Conservation (phyloP, 2,797 vertebrate species). For the Masticophis lateralis region DNA sequence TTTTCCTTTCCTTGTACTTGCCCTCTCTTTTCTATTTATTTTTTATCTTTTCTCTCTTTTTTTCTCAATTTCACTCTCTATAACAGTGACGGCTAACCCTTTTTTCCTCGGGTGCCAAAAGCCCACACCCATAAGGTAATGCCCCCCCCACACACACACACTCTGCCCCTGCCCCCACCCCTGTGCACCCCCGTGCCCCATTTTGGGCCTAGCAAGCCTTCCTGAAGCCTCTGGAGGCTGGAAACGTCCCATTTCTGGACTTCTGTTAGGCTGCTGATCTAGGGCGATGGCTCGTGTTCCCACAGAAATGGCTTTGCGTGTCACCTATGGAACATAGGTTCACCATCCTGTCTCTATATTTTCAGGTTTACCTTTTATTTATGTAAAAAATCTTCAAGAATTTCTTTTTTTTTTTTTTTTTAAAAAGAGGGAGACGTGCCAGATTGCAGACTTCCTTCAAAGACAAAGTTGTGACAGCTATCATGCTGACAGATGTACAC, state of each 20-base stretch:
- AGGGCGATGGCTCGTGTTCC: too few relatives aligned
- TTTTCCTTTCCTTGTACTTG: background rate
- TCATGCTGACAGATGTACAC: accelerated
- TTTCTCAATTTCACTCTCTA: background rate
- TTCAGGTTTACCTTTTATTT: background rate
- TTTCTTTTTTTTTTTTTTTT: background rate
- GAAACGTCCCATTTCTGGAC: too few relatives aligned
- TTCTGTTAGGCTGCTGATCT: too few relatives aligned
- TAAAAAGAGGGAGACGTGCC: background rate
- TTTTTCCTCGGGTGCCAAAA: too few relatives aligned
- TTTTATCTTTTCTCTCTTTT: background rate
- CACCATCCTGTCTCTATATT: background rate
- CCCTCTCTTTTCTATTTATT: background rate
- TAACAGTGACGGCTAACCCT: background rate
- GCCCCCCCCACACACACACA: too few relatives aligned
- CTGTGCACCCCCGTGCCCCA: too few relatives aligned
- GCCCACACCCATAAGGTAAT: too few relatives aligned
- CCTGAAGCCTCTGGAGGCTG: too few relatives aligned
- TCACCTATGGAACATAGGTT: too few relatives aligned
- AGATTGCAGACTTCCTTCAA: background rate
- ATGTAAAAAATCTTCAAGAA: background rate
- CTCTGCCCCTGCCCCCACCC: too few relatives aligned
- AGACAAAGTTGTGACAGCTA: accelerated
- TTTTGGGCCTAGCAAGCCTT: too few relatives aligned
- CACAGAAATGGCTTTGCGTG: too few relatives aligned